Evolutionary conservation across 2,113 vertebrate species (phyloP).

Genomic region (Baryphthengus martii): DNA sequence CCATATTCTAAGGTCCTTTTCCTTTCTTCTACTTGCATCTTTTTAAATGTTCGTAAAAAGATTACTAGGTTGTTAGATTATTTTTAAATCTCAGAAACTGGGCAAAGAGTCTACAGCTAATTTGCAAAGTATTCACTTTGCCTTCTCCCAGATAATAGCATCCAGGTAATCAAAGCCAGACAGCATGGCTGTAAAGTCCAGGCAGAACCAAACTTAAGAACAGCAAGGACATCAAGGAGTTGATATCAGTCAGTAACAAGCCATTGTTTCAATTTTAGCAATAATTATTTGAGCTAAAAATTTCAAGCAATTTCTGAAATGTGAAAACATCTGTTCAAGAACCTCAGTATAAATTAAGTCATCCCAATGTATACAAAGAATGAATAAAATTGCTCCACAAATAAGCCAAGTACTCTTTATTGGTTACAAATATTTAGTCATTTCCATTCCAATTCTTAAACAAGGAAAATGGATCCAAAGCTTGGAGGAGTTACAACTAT

Average conservation of each 20-base stretch:
- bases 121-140: not conserved
- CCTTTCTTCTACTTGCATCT: not conserved
- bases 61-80: not conserved
- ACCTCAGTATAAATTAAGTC: not conserved
- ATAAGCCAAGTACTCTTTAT: not conserved
- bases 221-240: not conserved
- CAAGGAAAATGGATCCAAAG: not conserved
- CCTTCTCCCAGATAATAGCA: not conserved
- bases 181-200: not conserved
- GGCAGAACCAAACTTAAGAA: not conserved
- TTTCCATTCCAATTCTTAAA: not conserved
- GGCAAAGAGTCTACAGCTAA: not conserved
- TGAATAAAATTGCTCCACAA: conserved; percentile 17
- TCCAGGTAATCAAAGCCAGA: not conserved
- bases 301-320: not conserved
- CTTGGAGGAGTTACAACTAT: not conserved
- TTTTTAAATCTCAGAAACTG: not conserved
- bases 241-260: not conserved
- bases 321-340: conserved; percentile 12
- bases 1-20: not conserved
- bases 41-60: not conserved
- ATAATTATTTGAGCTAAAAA: conserved; percentile 14
- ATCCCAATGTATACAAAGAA: not conserved
- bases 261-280: not conserved
- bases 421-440: conserved; percentile 16